Percentiles rank a stretch among this genome's conserved stretches.
Evolutionary conservation across 2,797 vertebrate species (phyloP).

Genomic region (Lutjanus argentimaculatus): DNA sequence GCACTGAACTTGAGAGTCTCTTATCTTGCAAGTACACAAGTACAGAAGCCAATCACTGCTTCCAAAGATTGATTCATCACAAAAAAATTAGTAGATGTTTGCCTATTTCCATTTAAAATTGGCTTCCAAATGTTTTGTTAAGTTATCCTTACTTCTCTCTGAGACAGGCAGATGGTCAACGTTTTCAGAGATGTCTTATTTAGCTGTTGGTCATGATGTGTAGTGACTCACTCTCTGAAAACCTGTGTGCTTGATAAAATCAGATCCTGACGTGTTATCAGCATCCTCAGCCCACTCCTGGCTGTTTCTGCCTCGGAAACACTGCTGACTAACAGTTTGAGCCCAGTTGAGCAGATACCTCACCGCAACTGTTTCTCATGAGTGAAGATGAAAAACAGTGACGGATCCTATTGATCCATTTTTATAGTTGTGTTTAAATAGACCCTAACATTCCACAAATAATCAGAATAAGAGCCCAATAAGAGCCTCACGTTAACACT

Average conservation of each 20-base stretch:
- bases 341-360: conserved; percentile 5
- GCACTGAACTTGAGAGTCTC: not conserved
- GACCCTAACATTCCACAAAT: too few relatives aligned
- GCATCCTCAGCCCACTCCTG: conserved; percentile 2
- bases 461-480: too few relatives aligned
- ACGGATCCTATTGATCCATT: not conserved
- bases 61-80: not conserved
- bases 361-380: not conserved
- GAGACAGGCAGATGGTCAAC: conserved; percentile 3
- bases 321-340: conserved; percentile 16
- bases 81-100: not conserved
- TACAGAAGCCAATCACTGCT: not conserved
- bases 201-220: conserved; percentile 15
- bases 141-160: not conserved
- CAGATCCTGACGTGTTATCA: conserved; percentile 17
- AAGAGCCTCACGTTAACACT: too few relatives aligned
- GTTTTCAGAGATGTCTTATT: conserved; percentile 28
- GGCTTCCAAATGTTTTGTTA: conserved; percentile 1
- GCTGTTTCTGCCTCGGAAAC: conserved; percentile 3
- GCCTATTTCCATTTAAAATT: not conserved
- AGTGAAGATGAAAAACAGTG: not conserved
- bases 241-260: conserved; percentile 21
- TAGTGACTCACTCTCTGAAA: conserved; percentile 31
- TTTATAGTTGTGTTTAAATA: too few relatives aligned
- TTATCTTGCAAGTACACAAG: not conserved